Percentiles rank a stretch among this genome's conserved stretches.
Evolutionary conservation across 92 coral and sea anemone species (phyloP).

Genomic region (Palythoa caribaeorum): DNA sequence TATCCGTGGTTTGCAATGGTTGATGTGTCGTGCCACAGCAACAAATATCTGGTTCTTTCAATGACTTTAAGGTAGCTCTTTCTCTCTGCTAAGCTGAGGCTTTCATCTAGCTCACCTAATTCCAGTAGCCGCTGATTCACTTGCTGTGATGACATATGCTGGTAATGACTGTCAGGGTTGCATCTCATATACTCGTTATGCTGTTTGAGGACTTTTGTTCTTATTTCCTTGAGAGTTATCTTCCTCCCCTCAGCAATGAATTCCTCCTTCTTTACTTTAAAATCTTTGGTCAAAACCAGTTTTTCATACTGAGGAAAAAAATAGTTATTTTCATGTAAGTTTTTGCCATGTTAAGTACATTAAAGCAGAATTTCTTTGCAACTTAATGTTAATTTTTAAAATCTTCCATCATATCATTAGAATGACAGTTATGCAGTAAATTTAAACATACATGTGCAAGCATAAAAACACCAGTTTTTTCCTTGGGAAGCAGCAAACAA

Average conservation of each 20-base stretch:
- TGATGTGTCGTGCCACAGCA: slow-evolving; percentile 2
- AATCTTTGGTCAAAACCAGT: neutral
- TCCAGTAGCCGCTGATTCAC: slow-evolving; percentile 12
- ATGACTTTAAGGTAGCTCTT: neutral
- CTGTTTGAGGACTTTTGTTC: slow-evolving; percentile 34
- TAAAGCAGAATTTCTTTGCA: no score
- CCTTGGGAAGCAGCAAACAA: no score
- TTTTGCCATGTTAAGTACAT: no score
- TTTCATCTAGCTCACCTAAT: slow-evolving; percentile 26
- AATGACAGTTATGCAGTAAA: no score
- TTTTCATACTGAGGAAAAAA: slow-evolving; percentile 1
- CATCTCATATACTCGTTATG: slow-evolving; percentile 44
- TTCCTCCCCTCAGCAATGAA: slow-evolving; percentile 48
- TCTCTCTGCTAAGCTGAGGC: neutral
- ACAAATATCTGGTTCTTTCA: no score
- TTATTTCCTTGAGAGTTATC: slow-evolving; percentile 20
- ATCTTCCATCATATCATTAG: no score
- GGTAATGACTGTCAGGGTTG: slow-evolving; percentile 26
- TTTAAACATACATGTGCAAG: no score
- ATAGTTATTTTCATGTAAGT: no score
- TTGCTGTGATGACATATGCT: neutral
- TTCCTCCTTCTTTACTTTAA: neutral
- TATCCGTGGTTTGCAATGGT: slow-evolving; percentile 53
- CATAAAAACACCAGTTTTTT: no score
- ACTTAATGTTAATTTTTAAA: no score